phyloP scores from a whole-genome alignment of 1,140 invertebrate genomes.

The Pachyrhynchus sulphureomaculatus region DNA sequence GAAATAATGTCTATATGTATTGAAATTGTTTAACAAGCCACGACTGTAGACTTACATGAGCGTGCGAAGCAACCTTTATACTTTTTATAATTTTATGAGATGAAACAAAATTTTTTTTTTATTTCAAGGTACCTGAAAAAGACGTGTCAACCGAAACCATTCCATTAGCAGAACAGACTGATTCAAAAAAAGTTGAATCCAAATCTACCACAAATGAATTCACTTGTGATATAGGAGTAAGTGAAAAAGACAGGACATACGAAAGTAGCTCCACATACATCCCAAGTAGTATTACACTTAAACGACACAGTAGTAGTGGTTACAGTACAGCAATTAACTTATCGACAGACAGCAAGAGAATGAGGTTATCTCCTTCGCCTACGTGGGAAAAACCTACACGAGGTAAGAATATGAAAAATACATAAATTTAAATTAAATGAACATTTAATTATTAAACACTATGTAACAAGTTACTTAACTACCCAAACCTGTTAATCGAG shows the following conservation, averaged over 20 bases:
- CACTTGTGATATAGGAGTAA: slow-evolving; percentile 1
- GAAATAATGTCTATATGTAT: too few relatives aligned
- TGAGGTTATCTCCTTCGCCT: slow-evolving; percentile 11
- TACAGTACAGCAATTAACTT: slow-evolving; percentile 28
- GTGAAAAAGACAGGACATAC: slow-evolving; percentile 8
- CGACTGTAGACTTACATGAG: too few relatives aligned
- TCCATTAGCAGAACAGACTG: slow-evolving; percentile 8
- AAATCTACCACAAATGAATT: neutral
- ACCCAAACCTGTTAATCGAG: too few relatives aligned
- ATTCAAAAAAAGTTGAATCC: neutral
- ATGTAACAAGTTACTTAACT: too few relatives aligned
- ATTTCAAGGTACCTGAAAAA: slow-evolving; percentile 30
- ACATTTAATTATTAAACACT: too few relatives aligned
- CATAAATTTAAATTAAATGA: neutral
- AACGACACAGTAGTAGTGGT: slow-evolving; percentile 9
- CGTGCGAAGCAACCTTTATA: too few relatives aligned
- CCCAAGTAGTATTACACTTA: slow-evolving; percentile 14
- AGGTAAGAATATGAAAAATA: slow-evolving; percentile 3
- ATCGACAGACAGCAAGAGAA: slow-evolving; percentile 25
- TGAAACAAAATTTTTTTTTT: too few relatives aligned
- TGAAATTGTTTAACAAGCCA: too few relatives aligned
- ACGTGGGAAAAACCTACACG: slow-evolving; percentile 26
- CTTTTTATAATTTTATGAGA: too few relatives aligned
- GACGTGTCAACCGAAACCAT: slow-evolving; percentile 18
- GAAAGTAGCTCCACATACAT: slow-evolving; percentile 4